phyloP scores from a whole-genome alignment of 2,888 invertebrate species.

The Resseliella maxima region DNA sequence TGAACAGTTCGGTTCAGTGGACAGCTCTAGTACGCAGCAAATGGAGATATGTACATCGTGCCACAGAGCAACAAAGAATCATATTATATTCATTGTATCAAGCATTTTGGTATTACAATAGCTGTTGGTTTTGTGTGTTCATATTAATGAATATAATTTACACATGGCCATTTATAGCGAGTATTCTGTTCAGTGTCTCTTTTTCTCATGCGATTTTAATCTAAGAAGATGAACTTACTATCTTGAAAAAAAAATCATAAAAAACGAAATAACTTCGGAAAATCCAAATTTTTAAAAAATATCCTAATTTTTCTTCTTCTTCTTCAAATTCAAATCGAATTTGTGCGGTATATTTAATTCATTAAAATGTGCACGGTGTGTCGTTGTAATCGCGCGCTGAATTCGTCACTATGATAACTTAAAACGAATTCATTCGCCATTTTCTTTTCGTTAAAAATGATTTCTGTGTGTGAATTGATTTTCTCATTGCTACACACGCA shows the following conservation, averaged over 20 bases:
- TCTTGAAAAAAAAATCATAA: no score
- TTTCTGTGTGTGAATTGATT: slow-evolving; percentile 19
- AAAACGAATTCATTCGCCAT: slow-evolving; percentile 46
- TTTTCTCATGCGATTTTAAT: neutral
- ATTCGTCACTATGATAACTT: neutral
- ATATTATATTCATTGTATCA: neutral
- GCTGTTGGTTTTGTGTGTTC: neutral
- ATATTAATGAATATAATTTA: no score
- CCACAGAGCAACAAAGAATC: neutral
- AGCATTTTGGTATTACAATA: neutral
- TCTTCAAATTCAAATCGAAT: neutral
- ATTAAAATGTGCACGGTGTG: neutral
- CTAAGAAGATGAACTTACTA: neutral
- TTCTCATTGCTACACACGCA: neutral
- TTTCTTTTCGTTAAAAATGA: slow-evolving; percentile 23
- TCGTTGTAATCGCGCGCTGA: neutral
- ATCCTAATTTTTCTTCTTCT: no score
- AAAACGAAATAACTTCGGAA: no score
- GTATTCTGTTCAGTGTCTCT: neutral
- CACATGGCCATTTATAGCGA: slow-evolving; percentile 44
- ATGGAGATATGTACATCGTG: no score
- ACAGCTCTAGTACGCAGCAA: no score
- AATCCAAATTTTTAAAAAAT: no score
- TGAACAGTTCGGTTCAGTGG: no score
- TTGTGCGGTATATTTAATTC: neutral